Evolutionary conservation across 2,888 invertebrate genomes (phyloP).

Genomic region (Ornithoptera priamus): DNA sequence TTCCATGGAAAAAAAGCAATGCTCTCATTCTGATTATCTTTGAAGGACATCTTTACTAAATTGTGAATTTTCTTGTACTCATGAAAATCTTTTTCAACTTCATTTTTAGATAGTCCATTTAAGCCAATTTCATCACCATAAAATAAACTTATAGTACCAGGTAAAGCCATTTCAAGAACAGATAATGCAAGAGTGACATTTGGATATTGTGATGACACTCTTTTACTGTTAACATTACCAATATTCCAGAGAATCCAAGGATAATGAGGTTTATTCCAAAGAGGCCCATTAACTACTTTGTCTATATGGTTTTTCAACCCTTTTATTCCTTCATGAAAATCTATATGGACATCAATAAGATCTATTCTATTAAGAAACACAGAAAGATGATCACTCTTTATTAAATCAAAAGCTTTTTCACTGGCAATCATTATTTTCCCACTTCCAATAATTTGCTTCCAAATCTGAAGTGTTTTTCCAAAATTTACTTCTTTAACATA

Average conservation of each 20-base stretch:
- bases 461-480: slow-evolving; percentile 79
- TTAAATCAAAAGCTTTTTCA: slow-evolving; percentile 75
- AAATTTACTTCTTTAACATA: slow-evolving; percentile 82
- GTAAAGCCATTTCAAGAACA: slow-evolving; percentile 89
- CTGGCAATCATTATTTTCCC: slow-evolving; percentile 84
- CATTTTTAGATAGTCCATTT: slow-evolving; percentile 71
- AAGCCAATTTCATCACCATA: slow-evolving; percentile 95
- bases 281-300: slow-evolving; percentile 74
- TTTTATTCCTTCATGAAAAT: slow-evolving; percentile 78
- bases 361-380: slow-evolving; percentile 84
- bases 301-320: slow-evolving; percentile 81
- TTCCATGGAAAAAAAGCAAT: slow-evolving; percentile 83
- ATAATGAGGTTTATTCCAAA: slow-evolving; percentile 82
- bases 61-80: slow-evolving; percentile 83
- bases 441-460: slow-evolving; percentile 84
- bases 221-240: slow-evolving; percentile 81
- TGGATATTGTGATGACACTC: slow-evolving; percentile 78
- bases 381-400: slow-evolving; percentile 72
- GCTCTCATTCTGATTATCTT: slow-evolving; percentile 51
- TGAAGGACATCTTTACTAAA: slow-evolving; percentile 85
- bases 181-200: slow-evolving; percentile 85
- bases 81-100: slow-evolving; percentile 79
- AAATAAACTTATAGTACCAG: slow-evolving; percentile 92
- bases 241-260: slow-evolving; percentile 92
- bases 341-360: slow-evolving; percentile 85